A percentile compares a stretch with the other conserved stretches of the same genome.
These are phyloP conservation scores for Cirrhinus molitorella DNA, from an alignment of 2,797 vertebrate genomes.

Conservation along the genomic window DNA sequence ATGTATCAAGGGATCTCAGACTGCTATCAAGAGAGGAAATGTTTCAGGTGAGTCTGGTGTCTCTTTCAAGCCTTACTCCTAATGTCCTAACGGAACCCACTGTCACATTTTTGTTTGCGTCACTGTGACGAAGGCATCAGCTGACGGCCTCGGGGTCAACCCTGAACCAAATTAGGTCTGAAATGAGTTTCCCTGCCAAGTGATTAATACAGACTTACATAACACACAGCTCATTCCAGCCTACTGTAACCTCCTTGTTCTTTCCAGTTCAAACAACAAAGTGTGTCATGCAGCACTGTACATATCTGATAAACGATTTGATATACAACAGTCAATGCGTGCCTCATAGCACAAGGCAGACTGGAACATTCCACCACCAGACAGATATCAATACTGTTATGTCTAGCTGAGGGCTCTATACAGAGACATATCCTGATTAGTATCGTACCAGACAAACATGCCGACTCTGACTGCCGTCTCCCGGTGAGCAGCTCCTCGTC, in stretches of 20 bases:
- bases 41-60: neutral
- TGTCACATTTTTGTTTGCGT: conserved; percentile 25
- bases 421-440: neutral
- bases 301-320: conserved; percentile 36
- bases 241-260: conserved; percentile 18
- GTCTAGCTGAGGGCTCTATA: conserved; percentile 21
- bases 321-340: neutral
- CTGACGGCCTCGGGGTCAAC: neutral
- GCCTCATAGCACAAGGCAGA: conserved; percentile 7
- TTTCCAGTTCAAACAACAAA: conserved; percentile 55
- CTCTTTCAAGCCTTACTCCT: neutral
- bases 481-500: conserved; percentile 82
- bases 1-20: neutral
- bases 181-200: conserved; percentile 31
- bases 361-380: conserved; percentile 4
- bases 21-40: neutral
- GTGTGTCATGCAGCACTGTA: conserved; percentile 47
- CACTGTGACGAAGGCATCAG: neutral
- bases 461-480: conserved; percentile 86
- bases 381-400: conserved; percentile 26
- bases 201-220: conserved; percentile 23
- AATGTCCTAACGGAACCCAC: neutral
- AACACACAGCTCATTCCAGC: conserved; percentile 24
- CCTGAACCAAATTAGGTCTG: conserved; percentile 25
- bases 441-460: conserved; percentile 85